Percentiles rank a stretch among this genome's conserved stretches.
These are phyloP conservation scores for Hedychridium roseum DNA, from an alignment of 2,888 invertebrate genomes.

Conservation along the genomic window DNA sequence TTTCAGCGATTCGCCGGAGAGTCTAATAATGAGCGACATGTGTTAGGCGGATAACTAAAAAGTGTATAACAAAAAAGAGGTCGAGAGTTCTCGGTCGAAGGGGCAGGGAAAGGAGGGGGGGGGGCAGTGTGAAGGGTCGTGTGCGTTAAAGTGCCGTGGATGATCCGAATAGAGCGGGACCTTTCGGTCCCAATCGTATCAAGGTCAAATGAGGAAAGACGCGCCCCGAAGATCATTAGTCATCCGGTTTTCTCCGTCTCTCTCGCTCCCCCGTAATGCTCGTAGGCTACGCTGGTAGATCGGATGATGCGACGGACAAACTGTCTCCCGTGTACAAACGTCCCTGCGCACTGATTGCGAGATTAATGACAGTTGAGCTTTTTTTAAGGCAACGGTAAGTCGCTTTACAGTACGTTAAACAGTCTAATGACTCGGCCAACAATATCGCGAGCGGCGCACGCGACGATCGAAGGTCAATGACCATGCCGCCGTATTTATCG, in stretches of 20 bases:
- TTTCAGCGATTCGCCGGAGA: no score
- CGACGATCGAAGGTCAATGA: conserved; percentile 2
- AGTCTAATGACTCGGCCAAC: conserved; percentile 6
- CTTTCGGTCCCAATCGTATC: conserved; percentile 5
- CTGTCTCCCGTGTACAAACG: conserved; percentile 30
- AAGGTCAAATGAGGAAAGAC: neutral
- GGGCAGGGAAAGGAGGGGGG: no score
- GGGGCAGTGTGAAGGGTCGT: conserved; percentile 4
- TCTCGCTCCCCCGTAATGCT: conserved; percentile 3
- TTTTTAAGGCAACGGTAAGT: conserved; percentile 1
- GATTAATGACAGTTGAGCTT: conserved; percentile 35
- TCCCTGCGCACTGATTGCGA: conserved; percentile 31
- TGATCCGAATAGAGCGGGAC: neutral
- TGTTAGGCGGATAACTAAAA: no score
- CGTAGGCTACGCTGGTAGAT: no score
- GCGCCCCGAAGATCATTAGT: conserved; percentile 38
- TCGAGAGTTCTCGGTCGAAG: no score
- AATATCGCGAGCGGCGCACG: neutral
- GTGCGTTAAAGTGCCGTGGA: conserved; percentile 7
- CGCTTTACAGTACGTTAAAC: conserved; percentile 8
- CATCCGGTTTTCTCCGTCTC: conserved; percentile 28
- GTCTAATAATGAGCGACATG: no score
- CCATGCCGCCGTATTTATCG: neutral
- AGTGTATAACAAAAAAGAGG: no score
- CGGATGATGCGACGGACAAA: no score